Conservation (phyloP, 2,888 invertebrate species). For the Leucania comma region DNA sequence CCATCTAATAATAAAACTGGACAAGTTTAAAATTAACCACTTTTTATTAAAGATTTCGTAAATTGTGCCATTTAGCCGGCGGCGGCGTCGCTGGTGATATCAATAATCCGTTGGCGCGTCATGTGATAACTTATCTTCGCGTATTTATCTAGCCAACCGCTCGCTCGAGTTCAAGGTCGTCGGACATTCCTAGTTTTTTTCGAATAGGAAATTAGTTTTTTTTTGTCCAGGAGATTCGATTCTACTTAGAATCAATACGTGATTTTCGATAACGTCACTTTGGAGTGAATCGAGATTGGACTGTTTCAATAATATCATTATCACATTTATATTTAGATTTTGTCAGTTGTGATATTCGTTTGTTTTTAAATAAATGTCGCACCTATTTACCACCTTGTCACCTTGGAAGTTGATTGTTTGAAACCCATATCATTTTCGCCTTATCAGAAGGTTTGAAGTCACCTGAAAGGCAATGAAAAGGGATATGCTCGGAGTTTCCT, state of each 20-base stretch:
- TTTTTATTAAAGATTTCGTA: constrained; percentile 12
- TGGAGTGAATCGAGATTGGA: constrained; percentile 5
- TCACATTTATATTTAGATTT: constrained; percentile 32
- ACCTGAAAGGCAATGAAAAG: no score
- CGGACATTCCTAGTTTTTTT: constrained; percentile 47
- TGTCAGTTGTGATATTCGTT: constrained; percentile 4
- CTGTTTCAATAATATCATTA: constrained; percentile 25
- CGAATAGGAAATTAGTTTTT: constrained; percentile 48
- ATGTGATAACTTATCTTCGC: constrained; percentile 59
- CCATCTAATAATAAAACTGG: constrained; percentile 4
- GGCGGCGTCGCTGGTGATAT: constrained; percentile 34
- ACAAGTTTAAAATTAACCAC: constrained; percentile 16
- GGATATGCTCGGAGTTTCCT: no score
- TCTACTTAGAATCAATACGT: constrained; percentile 6
- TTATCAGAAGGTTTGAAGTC: no score
- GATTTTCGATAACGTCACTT: constrained; percentile 24
- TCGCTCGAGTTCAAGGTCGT: constrained; percentile 61
- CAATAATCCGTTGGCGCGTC: constrained; percentile 58
- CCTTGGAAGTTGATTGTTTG: background rate
- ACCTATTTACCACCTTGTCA: background rate
- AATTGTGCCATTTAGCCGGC: constrained; percentile 30
- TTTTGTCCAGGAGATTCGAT: background rate
- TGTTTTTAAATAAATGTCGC: constrained; percentile 13
- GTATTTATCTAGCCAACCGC: constrained; percentile 54
- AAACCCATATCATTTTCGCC: no score